Conservation (phyloP, 1,140 invertebrate genomes). For the Panagrolaimus sp. region DNA sequence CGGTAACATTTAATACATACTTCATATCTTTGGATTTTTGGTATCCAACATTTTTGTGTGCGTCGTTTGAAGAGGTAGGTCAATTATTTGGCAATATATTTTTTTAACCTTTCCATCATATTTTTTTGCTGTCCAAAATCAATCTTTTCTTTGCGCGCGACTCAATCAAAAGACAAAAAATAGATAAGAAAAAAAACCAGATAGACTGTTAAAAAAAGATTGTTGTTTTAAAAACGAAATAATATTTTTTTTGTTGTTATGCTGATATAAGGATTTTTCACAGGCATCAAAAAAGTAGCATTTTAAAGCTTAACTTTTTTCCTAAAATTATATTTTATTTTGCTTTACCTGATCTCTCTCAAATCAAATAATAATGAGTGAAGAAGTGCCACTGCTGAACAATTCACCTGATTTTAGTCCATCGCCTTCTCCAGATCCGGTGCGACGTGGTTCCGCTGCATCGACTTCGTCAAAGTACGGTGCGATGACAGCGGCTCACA, state of each 20-base stretch:
- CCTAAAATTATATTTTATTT: not conserved
- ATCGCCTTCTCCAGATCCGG: too few relatives aligned
- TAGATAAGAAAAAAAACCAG: not conserved
- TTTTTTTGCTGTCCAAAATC: not conserved
- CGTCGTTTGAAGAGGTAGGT: slow-evolving; percentile 1
- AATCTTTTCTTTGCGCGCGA: not conserved
- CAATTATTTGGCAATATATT: not conserved
- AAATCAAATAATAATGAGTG: not conserved
- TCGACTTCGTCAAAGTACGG: slow-evolving; percentile 3
- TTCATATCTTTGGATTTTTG: not conserved
- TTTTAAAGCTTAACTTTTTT: not conserved
- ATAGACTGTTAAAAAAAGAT: not conserved
- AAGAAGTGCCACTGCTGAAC: not conserved
- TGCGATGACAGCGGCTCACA: slow-evolving; percentile 1
- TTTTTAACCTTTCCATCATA: not conserved
- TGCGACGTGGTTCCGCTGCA: not conserved
- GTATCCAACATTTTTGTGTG: not conserved
- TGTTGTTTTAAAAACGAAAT: not conserved
- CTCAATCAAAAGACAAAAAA: not conserved
- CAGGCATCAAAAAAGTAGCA: not conserved
- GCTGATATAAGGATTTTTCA: not conserved
- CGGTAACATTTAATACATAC: slow-evolving; percentile 20
- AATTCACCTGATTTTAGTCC: slow-evolving; percentile 7
- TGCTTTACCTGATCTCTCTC: not conserved
- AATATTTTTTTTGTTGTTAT: not conserved